These are phyloP conservation scores for Ruditapes philippinarum DNA, from an alignment of 1,140 invertebrate species.

Conservation along the genomic window DNA sequence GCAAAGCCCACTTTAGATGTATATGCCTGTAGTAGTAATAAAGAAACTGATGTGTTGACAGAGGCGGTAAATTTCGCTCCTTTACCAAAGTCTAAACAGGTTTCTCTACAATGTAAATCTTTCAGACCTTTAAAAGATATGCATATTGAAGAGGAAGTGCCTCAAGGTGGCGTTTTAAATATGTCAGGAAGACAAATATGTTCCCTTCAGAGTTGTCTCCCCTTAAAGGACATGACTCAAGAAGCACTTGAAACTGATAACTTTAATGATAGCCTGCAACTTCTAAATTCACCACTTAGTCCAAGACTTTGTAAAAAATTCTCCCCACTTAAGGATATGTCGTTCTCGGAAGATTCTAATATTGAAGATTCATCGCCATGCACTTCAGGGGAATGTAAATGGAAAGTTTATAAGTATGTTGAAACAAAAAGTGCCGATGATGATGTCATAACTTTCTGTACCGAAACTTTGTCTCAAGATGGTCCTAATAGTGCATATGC, in stretches of 20 bases:
- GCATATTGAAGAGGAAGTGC: background rate
- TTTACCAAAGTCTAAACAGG: too few species aligned
- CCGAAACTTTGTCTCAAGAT: background rate
- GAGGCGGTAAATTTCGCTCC: too few species aligned
- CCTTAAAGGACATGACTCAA: slow-evolving; percentile 9
- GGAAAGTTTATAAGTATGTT: background rate
- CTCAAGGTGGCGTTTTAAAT: background rate
- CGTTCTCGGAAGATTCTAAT: background rate
- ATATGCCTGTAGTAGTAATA: too few species aligned
- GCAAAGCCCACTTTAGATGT: too few species aligned
- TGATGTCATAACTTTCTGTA: background rate
- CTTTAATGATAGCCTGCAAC: background rate
- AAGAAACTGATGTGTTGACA: too few species aligned
- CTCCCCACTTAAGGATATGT: slow-evolving; percentile 38
- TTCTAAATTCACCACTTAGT: background rate
- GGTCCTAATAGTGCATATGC: background rate
- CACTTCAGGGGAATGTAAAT: background rate
- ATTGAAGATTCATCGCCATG: background rate
- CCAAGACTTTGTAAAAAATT: slow-evolving; percentile 16
- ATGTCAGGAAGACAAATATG: background rate
- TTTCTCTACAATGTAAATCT: background rate
- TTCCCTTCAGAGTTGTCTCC: background rate
- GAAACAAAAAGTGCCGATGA: background rate
- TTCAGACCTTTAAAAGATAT: background rate
- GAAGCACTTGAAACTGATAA: background rate